Conservation (phyloP, 2,888 invertebrate genomes). For the Dioctria rufipes region DNA sequence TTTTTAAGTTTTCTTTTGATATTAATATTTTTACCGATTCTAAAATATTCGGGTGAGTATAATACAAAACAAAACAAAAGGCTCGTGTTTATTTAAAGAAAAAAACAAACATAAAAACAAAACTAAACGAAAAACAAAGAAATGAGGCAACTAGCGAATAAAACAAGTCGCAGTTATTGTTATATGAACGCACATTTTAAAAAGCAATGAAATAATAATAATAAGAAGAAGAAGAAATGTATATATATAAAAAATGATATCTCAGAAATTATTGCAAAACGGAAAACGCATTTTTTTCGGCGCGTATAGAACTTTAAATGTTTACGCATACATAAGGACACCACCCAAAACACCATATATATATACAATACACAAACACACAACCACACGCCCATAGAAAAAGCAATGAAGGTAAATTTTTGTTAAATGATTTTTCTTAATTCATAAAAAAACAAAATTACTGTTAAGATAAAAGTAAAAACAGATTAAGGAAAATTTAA, state of each 20-base stretch:
- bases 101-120: conserved; percentile 15
- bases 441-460: conserved; percentile 31
- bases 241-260: neutral
- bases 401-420: conserved; percentile 13
- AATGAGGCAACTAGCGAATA: conserved; percentile 46
- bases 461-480: conserved; percentile 29
- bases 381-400: too few species aligned
- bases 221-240: conserved; percentile 2
- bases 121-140: neutral
- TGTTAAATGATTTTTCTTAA: conserved; percentile 25
- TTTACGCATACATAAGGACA: too few species aligned
- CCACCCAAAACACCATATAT: neutral
- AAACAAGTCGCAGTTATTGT: conserved; percentile 25
- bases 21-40: conserved; percentile 33
- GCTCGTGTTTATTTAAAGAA: conserved; percentile 53
- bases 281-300: neutral
- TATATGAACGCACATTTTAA: conserved; percentile 31
- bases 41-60: conserved; percentile 42
- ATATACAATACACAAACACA: neutral
- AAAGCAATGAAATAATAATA: neutral
- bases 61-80: conserved; percentile 27
- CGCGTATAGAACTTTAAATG: too few species aligned
- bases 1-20: conserved; percentile 44
- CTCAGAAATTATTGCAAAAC: neutral
- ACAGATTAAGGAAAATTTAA: conserved; percentile 29